Base-by-base conservation (phyloP, 2,888 invertebrate genomes). In the Stenchaetothrips biformis region DNA sequence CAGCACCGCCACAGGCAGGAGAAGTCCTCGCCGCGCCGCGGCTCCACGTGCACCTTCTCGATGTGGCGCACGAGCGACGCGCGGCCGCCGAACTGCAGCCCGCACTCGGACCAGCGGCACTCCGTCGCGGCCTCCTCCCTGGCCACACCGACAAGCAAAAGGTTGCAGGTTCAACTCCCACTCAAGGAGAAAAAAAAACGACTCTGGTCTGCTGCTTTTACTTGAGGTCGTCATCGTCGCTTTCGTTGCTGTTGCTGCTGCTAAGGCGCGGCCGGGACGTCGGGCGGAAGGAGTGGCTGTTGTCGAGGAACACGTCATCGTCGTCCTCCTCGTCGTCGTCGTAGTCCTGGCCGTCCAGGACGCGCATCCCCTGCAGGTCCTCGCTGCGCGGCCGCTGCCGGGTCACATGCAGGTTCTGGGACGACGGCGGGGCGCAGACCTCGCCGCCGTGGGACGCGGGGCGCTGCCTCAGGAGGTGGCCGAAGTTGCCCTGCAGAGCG, bases 1-100 rank as follows among this genome's bases (percentile, higher is more conserved):
- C 99, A 99, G n/a, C 95, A 94, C 81, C 92, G 89, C 98, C 98
- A 99, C 78, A 94, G 91, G 85, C 98, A 99, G 53, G 96, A 93
- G 87, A 97, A 98, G 84, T 96, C 95, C 84, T 98, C 90, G 82
- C 88, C 85, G 77, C 83, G 82, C 77, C 82, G 81, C 8, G 81
- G 81, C 79, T 97, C 97, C 67, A 98, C 95, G 86, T 98, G 98
- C 77, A 91, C 90, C 84, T 93, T 92, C 85, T 95, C 95, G 79
- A 95, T 95, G 84, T 95, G 95, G 81, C 92, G 91, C 1, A 95
- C 95, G 82, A 98, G 89, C 9, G 92, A 90, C 80, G 89, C 92
- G 86, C 97, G 96, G 83, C 92, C 92, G 4, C 92, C 90, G 87
- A 95, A 97, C 83, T 91, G 90, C 84, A 92, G 91, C 83, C 92